phyloP scores from a whole-genome alignment of 1,140 invertebrate species.

The Chymomyza costata region DNA sequence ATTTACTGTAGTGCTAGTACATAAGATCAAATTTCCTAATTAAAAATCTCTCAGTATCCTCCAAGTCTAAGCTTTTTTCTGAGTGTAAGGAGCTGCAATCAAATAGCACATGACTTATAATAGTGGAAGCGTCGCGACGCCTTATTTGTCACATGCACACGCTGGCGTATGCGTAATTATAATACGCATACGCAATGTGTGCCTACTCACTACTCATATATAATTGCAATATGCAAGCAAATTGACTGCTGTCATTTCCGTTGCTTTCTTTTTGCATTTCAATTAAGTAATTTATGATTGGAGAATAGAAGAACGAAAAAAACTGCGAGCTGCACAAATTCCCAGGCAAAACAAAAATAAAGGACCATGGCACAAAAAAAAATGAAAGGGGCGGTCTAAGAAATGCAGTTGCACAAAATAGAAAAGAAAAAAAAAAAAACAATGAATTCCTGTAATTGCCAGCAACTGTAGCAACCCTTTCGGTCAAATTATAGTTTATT shows the following conservation, averaged over 20 bases:
- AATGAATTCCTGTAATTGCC: slow-evolving; percentile 18
- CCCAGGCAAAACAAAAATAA: slow-evolving; percentile 36
- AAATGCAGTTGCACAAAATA: too few relatives aligned
- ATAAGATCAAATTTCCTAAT: too few relatives aligned
- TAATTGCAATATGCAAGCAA: slow-evolving; percentile 28
- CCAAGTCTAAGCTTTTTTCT: too few relatives aligned
- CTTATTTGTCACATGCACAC: slow-evolving; percentile 12
- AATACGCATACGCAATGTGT: slow-evolving; percentile 55
- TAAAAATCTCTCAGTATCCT: too few relatives aligned
- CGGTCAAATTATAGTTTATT: slow-evolving; percentile 53
- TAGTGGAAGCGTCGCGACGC: too few relatives aligned
- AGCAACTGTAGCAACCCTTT: slow-evolving; percentile 21
- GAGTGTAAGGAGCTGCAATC: too few relatives aligned
- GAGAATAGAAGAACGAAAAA: too few relatives aligned
- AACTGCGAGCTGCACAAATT: slow-evolving; percentile 64
- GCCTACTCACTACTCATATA: slow-evolving; percentile 4
- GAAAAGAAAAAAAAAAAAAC: slow-evolving; percentile 7
- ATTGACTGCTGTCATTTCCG: slow-evolving; percentile 20
- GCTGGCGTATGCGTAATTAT: slow-evolving; percentile 32
- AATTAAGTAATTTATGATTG: slow-evolving; percentile 63
- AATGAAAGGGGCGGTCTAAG: too few relatives aligned
- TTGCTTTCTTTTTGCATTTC: slow-evolving; percentile 40
- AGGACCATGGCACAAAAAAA: background rate
- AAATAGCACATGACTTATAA: too few relatives aligned
- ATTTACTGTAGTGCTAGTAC: too few relatives aligned